Percentiles rank a stretch among this genome's conserved stretches.
phyloP scores from a whole-genome alignment of 2,797 vertebrate genomes.

The Phrynocephalus forsythii region DNA sequence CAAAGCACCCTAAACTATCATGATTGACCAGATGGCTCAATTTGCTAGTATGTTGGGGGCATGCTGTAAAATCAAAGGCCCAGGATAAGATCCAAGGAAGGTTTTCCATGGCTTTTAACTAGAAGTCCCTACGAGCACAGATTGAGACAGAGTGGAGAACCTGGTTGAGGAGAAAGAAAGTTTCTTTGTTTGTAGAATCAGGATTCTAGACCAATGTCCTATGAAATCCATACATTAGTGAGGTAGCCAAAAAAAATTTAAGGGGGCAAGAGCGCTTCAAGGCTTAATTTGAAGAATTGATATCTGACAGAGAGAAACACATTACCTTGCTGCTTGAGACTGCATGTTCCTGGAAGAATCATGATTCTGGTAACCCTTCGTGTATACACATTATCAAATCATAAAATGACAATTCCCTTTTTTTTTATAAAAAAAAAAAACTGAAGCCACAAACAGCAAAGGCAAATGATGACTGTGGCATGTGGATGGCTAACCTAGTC shows the following conservation, averaged over 20 bases:
- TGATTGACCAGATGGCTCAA: not conserved
- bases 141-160: not conserved
- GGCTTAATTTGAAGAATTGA: not conserved
- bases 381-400: too few species aligned
- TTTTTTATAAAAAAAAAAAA: too few species aligned
- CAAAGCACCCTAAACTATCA: not conserved
- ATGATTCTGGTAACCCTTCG: too few species aligned
- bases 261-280: not conserved
- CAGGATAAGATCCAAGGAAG: too few species aligned
- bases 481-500: not conserved
- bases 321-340: too few species aligned
- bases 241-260: not conserved
- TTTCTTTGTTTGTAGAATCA: not conserved
- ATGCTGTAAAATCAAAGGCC: not conserved
- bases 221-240: not conserved
- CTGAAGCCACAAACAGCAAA: too few species aligned
- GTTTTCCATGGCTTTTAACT: not conserved
- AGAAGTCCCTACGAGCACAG: not conserved
- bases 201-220: not conserved
- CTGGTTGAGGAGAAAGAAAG: not conserved
- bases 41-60: not conserved
- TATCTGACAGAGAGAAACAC: too few species aligned
- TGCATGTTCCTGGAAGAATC: too few species aligned
- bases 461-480: too few species aligned
- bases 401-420: too few species aligned